A percentile compares a stretch with the other conserved stretches of the same genome.
These are phyloP conservation scores for Coccyzus lansbergi DNA, from an alignment of 2,797 vertebrate species.

Conservation along the genomic window DNA sequence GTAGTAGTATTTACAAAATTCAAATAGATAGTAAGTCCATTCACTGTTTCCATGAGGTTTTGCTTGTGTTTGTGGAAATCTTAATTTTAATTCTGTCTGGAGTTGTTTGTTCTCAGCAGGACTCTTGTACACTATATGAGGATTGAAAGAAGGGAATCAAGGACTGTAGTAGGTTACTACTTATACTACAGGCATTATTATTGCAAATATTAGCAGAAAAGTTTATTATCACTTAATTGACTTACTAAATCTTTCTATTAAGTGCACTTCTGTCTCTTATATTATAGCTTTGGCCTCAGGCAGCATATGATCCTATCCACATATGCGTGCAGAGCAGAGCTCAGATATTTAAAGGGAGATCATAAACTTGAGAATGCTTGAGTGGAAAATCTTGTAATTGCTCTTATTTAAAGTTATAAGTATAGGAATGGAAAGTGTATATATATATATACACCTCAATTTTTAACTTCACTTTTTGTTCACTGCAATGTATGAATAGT, in stretches of 20 bases:
- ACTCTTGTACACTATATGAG: conserved; percentile 67
- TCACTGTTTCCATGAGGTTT: conserved; percentile 36
- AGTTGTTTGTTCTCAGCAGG: conserved; percentile 76
- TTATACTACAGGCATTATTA: conserved; percentile 73
- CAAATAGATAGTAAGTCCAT: neutral
- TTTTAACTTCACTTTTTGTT: neutral
- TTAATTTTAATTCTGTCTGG: conserved; percentile 65
- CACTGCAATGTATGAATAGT: neutral
- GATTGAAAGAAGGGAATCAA: conserved; percentile 74
- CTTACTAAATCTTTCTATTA: conserved; percentile 74
- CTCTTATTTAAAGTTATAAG: neutral
- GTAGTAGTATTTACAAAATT: neutral
- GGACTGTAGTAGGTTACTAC: conserved; percentile 70
- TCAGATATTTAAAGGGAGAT: conserved; percentile 61
- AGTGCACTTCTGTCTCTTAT: conserved; percentile 57
- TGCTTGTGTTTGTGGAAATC: neutral
- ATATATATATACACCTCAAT: neutral
- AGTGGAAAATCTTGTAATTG: neutral
- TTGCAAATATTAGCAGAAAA: conserved; percentile 80
- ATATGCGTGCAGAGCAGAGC: conserved; percentile 33
- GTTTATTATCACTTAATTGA: conserved; percentile 67
- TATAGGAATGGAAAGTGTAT: neutral
- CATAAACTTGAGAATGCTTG: conserved; percentile 48
- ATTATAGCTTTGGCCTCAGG: conserved; percentile 62
- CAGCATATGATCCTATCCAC: conserved; percentile 44